Evolutionary conservation across 2,888 invertebrate genomes (phyloP), one percentile per base, ranked within the genome.

Genomic region (Aleiodes leptofemur): DNA sequence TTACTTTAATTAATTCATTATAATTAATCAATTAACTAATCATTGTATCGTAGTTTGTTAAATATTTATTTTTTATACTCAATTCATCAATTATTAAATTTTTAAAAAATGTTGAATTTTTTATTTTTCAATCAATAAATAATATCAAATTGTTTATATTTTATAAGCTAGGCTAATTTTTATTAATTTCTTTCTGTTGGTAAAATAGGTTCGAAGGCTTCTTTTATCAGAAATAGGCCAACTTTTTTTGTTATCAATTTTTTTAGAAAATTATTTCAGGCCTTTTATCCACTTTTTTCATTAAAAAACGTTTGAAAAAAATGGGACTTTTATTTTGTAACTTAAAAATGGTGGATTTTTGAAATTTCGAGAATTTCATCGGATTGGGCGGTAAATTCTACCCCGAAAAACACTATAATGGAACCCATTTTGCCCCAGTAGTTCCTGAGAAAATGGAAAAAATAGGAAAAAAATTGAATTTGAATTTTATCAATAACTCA

Each of bases 131-230:
- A 83, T 85, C 82, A 85, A 86, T 87, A 88, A 87, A 86, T 87
- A 87, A 85, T 83, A 82, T 84, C 80, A 81, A 84, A 81, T 81
- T 78, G 38, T 55, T 53, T 69, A 74, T 69, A 77, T 79, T 85
- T 83, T 81, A 78, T 82, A 75, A 74, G 71, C 75, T 75, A 75
- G 50, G 50, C 56, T 71, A 64, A 53, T 50, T 66, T 34, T 86
- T 85, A 1, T 82, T 83, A 82, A 87, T 86, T 87, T 84, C 87
- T 23, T 86, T 86, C 7, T 43, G 85, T 85, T 87, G 86, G 84
- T 87, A 87, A 86, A 86, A 87, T 86, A 88, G 85, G 85, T 84
- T 72, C 38, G 69, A 55, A 29, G 53, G n/a, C 31, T 76, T 75
- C 61, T 68, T 50, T 43, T 74, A 68, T 76, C 56, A 23, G 43